Percentiles rank a stretch among this genome's conserved stretches.
Conservation (phyloP, 2,797 vertebrate species). For the Cynodonichthys magdalenae region DNA sequence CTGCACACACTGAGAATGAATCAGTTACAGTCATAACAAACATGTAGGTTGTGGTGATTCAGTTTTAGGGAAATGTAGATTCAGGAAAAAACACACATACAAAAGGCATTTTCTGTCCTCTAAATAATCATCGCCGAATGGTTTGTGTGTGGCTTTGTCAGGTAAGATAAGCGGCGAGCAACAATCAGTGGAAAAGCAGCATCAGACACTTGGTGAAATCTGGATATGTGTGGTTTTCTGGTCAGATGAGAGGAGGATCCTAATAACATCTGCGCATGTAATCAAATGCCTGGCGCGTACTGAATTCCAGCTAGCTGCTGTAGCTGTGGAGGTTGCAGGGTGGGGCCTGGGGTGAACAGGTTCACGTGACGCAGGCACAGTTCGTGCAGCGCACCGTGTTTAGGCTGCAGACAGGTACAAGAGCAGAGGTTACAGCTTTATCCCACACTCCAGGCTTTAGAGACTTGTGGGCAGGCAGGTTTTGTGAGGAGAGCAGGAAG, state of each 20-base stretch:
- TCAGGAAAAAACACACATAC: constrained; percentile 5
- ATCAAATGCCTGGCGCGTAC: constrained; percentile 61
- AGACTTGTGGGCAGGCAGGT: constrained; percentile 44
- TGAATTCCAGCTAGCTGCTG: constrained; percentile 53
- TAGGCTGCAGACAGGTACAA: constrained; percentile 55
- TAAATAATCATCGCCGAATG: background rate
- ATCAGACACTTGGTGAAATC: constrained; percentile 34
- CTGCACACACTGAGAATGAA: too few species aligned
- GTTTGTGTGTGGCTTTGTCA: constrained; percentile 8
- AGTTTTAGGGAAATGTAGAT: background rate
- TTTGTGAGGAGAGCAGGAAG: constrained; percentile 39
- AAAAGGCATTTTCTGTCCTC: background rate
- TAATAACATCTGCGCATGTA: constrained; percentile 74
- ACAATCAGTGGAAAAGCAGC: constrained; percentile 25
- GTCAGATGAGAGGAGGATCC: constrained; percentile 61
- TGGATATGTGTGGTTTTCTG: constrained; percentile 37
- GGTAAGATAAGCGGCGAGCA: constrained; percentile 9
- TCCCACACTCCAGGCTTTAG: constrained; percentile 4
- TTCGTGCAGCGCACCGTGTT: constrained; percentile 14
- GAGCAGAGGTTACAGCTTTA: constrained; percentile 27
- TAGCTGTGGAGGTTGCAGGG: constrained; percentile 40
- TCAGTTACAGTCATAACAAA: too few species aligned
- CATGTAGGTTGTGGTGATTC: background rate
- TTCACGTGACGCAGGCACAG: constrained; percentile 41
- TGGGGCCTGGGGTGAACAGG: constrained; percentile 52